Evolutionary conservation across 2,888 invertebrate genomes (phyloP).

Genomic region (Patella depressa): DNA sequence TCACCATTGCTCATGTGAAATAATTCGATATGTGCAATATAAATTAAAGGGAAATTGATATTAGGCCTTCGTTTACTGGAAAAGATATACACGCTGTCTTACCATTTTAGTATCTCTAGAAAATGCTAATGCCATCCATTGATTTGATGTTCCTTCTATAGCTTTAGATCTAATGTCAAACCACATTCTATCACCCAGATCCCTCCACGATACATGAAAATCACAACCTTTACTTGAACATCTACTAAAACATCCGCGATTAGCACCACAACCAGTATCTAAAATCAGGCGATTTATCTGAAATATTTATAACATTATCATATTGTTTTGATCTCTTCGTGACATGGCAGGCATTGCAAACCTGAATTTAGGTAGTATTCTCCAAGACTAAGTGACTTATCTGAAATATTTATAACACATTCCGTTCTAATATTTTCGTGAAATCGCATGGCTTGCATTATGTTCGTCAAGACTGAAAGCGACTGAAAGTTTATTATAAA

Average conservation of each 20-base stretch:
- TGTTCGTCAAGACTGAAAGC: too few relatives aligned
- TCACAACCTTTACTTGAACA: slow-evolving; percentile 57
- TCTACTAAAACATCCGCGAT: slow-evolving; percentile 64
- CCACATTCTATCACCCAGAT: slow-evolving; percentile 41
- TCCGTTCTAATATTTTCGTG: background rate
- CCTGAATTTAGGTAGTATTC: too few relatives aligned
- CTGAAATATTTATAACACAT: background rate
- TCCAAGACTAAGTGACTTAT: background rate
- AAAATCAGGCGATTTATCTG: slow-evolving; percentile 18
- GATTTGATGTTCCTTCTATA: slow-evolving; percentile 34
- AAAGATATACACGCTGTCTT: slow-evolving; percentile 10
- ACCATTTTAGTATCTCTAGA: slow-evolving; percentile 67
- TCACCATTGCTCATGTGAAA: too few relatives aligned
- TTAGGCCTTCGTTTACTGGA: too few relatives aligned
- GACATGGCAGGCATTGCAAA: too few relatives aligned
- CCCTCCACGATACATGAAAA: slow-evolving; percentile 59
- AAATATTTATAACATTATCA: background rate
- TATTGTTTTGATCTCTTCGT: too few relatives aligned
- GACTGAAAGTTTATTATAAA: too few relatives aligned
- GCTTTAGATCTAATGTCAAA: slow-evolving; percentile 51
- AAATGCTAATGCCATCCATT: slow-evolving; percentile 65
- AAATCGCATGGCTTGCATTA: too few relatives aligned
- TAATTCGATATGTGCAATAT: too few relatives aligned
- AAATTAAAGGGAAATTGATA: too few relatives aligned
- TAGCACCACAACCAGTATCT: slow-evolving; percentile 54